Evolutionary conservation across 2,888 invertebrate species (phyloP), one percentile per base, ranked within the genome.

Genomic region (Agriotes lineatus): DNA sequence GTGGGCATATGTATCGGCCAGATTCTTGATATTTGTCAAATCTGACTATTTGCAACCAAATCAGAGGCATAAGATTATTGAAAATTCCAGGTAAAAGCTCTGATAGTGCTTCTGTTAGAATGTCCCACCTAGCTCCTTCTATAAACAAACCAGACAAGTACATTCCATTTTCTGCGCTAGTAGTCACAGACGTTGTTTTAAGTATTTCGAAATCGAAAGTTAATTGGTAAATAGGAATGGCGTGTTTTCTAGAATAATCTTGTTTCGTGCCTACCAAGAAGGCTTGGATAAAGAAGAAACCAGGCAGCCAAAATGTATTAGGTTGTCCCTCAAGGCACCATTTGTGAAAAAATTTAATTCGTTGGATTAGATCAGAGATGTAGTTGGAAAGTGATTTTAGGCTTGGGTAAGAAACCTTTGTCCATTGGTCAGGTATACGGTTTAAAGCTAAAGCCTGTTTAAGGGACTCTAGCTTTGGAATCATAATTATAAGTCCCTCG

Each of bases 81-180:
- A 96, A 86, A 42, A 96, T 90, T 85, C 96, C 96, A 0, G 94
- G 92, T 63, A 86, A 88, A 5, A 95, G 95, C 84, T 97, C 96
- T 70, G 91, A 93, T 19, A 96, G 81, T 69, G 86, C 84, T 81
- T 86, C 87, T 42, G 79, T 86, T 59, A 89, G 79, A 65, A 92
- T 87, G 82, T 96, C 93, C 96, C 96, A 97, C 76, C 96, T 86
- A 2, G 96, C 95, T n/a, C 96, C 96, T 85, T 96, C 94, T 67
- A 96, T 86, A 82, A 89, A 96, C 72, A 96, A 84, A 2, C 94
- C 94, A 78, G 89, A 87, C 35, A 93, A 88, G 77, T 89, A 93
- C 18, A 93, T 91, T 0, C 90, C 90, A 64, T 87, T 86, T 0
- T 87, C 86, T 0, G 88, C 85, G 1, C 73, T 37, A n/a, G 6